Evolutionary conservation across 2,797 vertebrate species (phyloP).

Genomic region (Petrocephalus schoutedeni): DNA sequence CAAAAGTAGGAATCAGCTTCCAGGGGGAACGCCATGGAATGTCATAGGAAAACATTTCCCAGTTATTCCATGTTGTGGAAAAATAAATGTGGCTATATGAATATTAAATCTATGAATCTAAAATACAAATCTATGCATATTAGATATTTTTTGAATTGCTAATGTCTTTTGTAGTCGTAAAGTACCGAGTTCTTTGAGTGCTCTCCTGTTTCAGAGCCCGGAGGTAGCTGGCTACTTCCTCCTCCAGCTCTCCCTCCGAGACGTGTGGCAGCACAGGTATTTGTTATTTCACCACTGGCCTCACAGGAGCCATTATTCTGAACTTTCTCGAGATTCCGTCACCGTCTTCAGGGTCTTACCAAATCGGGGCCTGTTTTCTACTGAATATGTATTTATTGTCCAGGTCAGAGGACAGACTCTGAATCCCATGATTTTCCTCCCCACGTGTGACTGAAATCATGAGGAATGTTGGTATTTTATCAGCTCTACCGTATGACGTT

Average conservation of each 20-base stretch:
- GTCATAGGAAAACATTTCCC: neutral
- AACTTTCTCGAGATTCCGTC: neutral
- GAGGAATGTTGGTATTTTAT: neutral
- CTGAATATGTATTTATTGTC: neutral
- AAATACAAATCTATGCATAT: neutral
- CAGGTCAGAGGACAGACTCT: neutral
- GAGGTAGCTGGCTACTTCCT: conserved; percentile 69
- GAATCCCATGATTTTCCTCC: neutral
- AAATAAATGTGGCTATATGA: neutral
- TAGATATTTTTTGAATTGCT: neutral
- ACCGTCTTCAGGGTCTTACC: neutral
- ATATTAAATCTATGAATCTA: neutral
- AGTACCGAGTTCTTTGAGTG: neutral
- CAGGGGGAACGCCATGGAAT: neutral
- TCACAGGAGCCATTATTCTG: conserved; percentile 62
- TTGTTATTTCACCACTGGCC: conserved; percentile 28
- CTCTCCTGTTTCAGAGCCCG: conserved; percentile 54
- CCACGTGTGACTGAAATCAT: neutral
- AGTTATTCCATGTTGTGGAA: neutral
- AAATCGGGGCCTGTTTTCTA: neutral
- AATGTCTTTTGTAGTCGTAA: neutral
- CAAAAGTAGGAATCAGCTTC: neutral
- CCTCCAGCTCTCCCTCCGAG: conserved; percentile 86
- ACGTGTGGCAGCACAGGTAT: conserved; percentile 78
- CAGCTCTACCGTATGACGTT: neutral